These are phyloP conservation scores for Tigriopus californicus DNA, from an alignment of 2,888 invertebrate species.

Conservation along the genomic window DNA sequence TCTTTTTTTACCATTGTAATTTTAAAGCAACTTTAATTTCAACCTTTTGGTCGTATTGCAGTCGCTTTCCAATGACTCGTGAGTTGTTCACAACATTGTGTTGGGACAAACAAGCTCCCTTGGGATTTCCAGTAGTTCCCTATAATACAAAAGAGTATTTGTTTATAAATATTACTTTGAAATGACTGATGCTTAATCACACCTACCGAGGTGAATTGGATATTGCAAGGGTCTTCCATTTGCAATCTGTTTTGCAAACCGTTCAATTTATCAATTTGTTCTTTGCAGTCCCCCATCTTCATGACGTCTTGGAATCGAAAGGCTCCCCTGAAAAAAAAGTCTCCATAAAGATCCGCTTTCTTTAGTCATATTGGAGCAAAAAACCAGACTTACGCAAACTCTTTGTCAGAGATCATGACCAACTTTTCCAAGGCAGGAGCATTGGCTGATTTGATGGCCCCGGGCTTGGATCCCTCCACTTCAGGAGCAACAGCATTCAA, in stretches of 20 bases:
- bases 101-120: slow-evolving; percentile 52
- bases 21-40: no score
- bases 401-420: slow-evolving; percentile 30
- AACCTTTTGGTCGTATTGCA: slow-evolving; percentile 27
- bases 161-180: no score
- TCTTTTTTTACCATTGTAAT: no score
- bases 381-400: no score
- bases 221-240: slow-evolving; percentile 48
- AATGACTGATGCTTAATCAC: no score
- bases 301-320: slow-evolving; percentile 30
- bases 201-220: slow-evolving; percentile 59
- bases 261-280: slow-evolving; percentile 25
- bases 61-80: slow-evolving; percentile 37
- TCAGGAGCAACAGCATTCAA: slow-evolving; percentile 41
- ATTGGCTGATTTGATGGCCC: slow-evolving; percentile 30
- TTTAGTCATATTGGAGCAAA: no score
- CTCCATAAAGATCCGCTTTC: slow-evolving; percentile 21
- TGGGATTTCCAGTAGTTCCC: slow-evolving; percentile 60
- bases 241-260: slow-evolving; percentile 35
- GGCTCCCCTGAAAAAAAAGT: slow-evolving; percentile 27
- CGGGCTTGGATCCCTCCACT: slow-evolving; percentile 31
- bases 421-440: slow-evolving; percentile 37
- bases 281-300: slow-evolving; percentile 28
- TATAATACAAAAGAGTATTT: slow-evolving; percentile 21
- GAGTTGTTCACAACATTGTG: slow-evolving; percentile 55